Evolutionary conservation across 2,113 vertebrate genomes (phyloP).

Genomic region (Cyprinus carpio): DNA sequence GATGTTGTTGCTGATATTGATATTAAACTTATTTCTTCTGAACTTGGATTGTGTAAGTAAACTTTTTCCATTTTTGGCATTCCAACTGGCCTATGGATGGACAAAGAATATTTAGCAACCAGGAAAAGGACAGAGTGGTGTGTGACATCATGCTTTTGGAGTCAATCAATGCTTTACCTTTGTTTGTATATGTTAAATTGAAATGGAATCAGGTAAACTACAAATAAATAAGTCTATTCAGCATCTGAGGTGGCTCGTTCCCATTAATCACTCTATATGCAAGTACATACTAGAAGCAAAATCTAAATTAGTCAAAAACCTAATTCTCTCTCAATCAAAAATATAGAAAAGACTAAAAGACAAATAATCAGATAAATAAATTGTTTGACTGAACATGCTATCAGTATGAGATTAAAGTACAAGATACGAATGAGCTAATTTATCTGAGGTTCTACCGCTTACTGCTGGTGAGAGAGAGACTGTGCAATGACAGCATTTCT

Average conservation of each 20-base stretch:
- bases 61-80: slow-evolving; percentile 99
- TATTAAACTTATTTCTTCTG: slow-evolving; percentile 98
- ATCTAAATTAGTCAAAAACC: background rate
- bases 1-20: slow-evolving; percentile 99
- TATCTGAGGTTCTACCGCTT: background rate
- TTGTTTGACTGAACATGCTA: background rate
- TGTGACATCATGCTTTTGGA: background rate
- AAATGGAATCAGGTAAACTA: background rate
- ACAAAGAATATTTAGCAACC: background rate
- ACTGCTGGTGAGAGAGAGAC: background rate
- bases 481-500: slow-evolving; percentile 5
- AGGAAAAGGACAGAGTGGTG: slow-evolving; percentile 14
- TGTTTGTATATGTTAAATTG: background rate
- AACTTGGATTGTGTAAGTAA: slow-evolving; percentile 98
- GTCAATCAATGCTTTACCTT: background rate
- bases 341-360: too few relatives aligned
- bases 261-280: background rate
- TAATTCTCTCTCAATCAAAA: too few relatives aligned
- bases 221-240: background rate
- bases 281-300: background rate
- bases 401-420: background rate
- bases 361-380: background rate
- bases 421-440: background rate
- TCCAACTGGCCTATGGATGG: slow-evolving; percentile 87
- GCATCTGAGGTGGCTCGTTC: background rate